Base-by-base conservation (phyloP, 2,113 vertebrate genomes). In the Callaeas wilsoni region DNA sequence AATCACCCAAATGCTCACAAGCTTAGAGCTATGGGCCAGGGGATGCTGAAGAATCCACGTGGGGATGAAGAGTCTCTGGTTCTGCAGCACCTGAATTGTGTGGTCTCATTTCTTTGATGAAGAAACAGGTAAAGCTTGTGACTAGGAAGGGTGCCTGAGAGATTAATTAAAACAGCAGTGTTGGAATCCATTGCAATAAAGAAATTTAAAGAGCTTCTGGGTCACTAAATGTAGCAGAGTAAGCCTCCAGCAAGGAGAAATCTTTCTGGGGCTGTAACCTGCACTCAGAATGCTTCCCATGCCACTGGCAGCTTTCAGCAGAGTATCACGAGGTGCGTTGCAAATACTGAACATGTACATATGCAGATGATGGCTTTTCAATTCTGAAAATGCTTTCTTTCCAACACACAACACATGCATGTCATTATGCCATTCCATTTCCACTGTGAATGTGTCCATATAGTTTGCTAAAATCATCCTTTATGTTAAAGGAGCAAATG, bases 321-420 rank as follows among this genome's bases (percentile, higher is more conserved):
- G 42, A 70, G 64, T 35, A 30, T 27, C 33, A 16, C 53, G 64
- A 75, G 35, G 52, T n/a, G 22, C 32, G 52, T 52, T 90, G 33
- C 41, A 81, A 63, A 49, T 70, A 63, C 11, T 33, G 77, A 59
- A 52, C 47, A n/a, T 14, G 41, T 39, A 68, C 37, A 3, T 35
- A 20, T 46, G 52, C 35, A 52, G 65, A 39, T 29, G 30, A 60
- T 76, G 56, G 33, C 27, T 78, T 94, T 93, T 47, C 82, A 87
- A 37, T 50, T 71, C 81, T 87, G 84, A 47, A 75, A 88, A 84
- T 39, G 17, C 46, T 74, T 78, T 71, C 19, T 78, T 82, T 75
- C 52, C 35, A 60, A 52, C 42, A 87, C 20, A 35, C 13, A 81
- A 25, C 46, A 44, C 62, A n/a, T 5, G 20, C 32, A 13, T 26